Conservation (phyloP, 2,113 vertebrate species). For the Lethenteron camtschaticum region DNA sequence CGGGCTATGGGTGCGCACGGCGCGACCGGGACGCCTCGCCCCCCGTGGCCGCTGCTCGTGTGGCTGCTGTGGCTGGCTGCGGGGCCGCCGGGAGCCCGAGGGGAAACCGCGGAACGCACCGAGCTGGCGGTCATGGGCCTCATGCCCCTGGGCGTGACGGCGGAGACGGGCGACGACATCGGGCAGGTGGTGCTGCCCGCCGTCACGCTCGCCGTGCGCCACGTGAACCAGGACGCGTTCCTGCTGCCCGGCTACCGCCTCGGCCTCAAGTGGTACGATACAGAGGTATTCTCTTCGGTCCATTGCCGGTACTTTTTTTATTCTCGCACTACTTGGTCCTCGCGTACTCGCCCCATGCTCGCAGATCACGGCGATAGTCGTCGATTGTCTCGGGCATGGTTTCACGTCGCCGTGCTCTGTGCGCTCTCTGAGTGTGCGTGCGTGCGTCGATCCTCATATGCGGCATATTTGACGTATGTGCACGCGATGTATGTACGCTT, state of each 20-base stretch:
- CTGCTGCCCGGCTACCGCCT: conserved; percentile 1
- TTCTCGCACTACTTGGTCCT: background rate
- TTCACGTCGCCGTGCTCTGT: too few species aligned
- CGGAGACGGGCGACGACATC: background rate
- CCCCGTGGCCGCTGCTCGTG: too few species aligned
- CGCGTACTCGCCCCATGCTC: too few species aligned
- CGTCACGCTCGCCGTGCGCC: background rate
- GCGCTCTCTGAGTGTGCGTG: background rate
- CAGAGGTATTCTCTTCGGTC: conserved; percentile 3
- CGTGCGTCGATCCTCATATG: background rate
- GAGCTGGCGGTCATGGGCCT: conserved; percentile 1
- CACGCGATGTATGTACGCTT: too few species aligned
- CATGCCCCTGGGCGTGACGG: conserved; percentile 2
- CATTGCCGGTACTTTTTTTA: background rate
- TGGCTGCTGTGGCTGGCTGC: too few species aligned
- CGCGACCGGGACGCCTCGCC: too few species aligned
- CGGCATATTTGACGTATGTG: too few species aligned
- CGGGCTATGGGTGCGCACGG: too few species aligned
- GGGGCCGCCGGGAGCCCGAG: too few species aligned
- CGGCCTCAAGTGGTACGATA: conserved; percentile 5
- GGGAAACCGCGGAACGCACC: background rate
- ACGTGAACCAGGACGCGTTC: conserved; percentile 5
- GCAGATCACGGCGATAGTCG: too few species aligned
- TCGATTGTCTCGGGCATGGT: too few species aligned
- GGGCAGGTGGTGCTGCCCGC: background rate